These are phyloP conservation scores for Chroicocephalus ridibundus DNA, from an alignment of 2,113 vertebrate species.

Conservation along the genomic window DNA sequence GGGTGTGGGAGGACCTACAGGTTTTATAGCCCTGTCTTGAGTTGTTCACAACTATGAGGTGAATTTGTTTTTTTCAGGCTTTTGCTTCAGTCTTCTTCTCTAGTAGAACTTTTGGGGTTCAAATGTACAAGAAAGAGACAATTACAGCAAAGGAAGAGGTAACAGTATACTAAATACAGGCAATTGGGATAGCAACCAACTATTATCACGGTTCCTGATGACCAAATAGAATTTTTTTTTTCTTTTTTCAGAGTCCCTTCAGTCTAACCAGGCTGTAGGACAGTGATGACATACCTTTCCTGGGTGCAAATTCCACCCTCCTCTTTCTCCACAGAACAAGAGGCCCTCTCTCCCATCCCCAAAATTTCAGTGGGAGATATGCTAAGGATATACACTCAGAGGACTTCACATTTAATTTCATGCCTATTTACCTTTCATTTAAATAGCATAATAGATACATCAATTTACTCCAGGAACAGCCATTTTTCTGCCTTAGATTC, in stretches of 20 bases:
- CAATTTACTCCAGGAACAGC: background rate
- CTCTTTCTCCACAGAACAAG: background rate
- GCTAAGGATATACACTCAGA: background rate
- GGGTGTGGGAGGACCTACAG: background rate
- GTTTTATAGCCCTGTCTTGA: background rate
- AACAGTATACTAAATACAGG: background rate
- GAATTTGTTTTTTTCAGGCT: background rate
- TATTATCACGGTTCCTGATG: background rate
- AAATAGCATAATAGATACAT: background rate
- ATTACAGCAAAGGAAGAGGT: background rate
- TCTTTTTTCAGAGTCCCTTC: background rate
- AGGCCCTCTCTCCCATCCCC: background rate
- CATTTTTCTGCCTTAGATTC: background rate
- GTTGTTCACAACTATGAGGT: background rate
- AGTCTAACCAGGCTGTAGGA: background rate
- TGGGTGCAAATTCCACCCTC: fast-evolving
- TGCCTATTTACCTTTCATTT: background rate
- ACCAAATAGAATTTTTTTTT: background rate
- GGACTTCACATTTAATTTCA: background rate
- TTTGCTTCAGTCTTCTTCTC: background rate
- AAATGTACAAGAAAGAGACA: background rate
- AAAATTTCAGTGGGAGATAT: background rate
- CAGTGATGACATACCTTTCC: background rate
- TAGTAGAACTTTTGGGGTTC: background rate
- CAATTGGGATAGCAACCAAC: background rate